Base-by-base conservation (phyloP, 2,797 vertebrate genomes). In the Sciurus carolinensis region DNA sequence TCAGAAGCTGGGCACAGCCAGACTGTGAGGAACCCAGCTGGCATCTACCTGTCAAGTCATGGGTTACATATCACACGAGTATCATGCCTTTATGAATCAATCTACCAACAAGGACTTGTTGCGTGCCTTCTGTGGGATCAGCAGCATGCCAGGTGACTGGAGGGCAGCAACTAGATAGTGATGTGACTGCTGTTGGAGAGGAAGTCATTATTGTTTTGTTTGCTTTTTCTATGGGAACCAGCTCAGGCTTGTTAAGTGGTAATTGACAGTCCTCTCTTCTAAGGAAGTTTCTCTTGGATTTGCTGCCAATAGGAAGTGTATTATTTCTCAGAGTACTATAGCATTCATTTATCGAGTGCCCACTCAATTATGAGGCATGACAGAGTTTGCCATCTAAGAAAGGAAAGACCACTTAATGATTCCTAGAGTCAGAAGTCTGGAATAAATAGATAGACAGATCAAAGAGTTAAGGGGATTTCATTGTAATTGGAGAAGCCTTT, bases 341-440 rank as follows among this genome's bases (percentile, higher is more conserved):
- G 87, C 96, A 92, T 94, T 97, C 96, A 97, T 97, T 97, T 97
- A 96, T 93, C n/a, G 76, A 97, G 96, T 97, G 95, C 94, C 95
- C 96, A 96, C 94, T 98, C 94, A 94, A 97, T 98, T 97, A 97
- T 96, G 91, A 97, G 91, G 96, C 95, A 95, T 72, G 91, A 87
- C 97, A 93, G 94, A 94, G 85, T 97, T 96, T 96, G 94, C 97
- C 76, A 57, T 97, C 91, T 93, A 73, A 96, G 94, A 97, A 86
- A 95, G 95, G 94, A 94, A 95, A 82, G 92, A 92, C 89, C 94
- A 87, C 94, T 96, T 97, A 96, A 96, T 94, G 95, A 96, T 95
- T 95, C 90, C 77, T 90, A 76, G 91, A 97, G 96, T 97, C 97
- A 97, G 95, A 97, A 97, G 95, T 96, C 69, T 87, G 95, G 88